A percentile compares a stretch with the other conserved stretches of the same genome.
Conservation (phyloP, 2,888 invertebrate genomes). For the Hirtodrosophila confusa region DNA sequence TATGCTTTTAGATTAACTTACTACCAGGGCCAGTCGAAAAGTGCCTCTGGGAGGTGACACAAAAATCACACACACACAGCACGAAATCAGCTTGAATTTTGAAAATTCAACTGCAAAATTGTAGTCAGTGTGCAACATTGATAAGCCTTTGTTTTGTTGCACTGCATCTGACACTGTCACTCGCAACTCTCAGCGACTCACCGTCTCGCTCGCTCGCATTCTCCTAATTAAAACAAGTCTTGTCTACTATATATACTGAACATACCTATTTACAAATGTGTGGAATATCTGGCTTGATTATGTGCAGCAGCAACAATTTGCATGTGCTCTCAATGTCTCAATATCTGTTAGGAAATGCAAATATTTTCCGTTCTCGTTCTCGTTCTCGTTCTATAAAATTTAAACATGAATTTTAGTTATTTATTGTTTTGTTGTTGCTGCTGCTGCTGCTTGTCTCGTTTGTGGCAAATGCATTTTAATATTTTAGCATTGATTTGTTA, state of each 20-base stretch:
- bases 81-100: slow-evolving; percentile 5
- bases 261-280: no score
- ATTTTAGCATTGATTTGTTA: slow-evolving; percentile 76
- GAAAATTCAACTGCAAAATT: slow-evolving; percentile 30
- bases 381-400: slow-evolving; percentile 48
- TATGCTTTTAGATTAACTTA: slow-evolving; percentile 32
- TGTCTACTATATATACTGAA: slow-evolving; percentile 1
- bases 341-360: slow-evolving; percentile 63
- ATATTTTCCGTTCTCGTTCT: slow-evolving; percentile 44
- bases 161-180: background rate
- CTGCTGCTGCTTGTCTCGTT: slow-evolving; percentile 56
- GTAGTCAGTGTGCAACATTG: slow-evolving; percentile 45
- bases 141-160: slow-evolving; percentile 42
- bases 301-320: slow-evolving; percentile 41
- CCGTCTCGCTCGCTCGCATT: background rate
- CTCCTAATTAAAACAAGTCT: slow-evolving; percentile 39
- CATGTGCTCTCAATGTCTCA: slow-evolving; percentile 59
- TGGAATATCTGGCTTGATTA: slow-evolving; percentile 36
- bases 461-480: slow-evolving; percentile 77
- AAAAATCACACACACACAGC: slow-evolving; percentile 20
- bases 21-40: slow-evolving; percentile 12
- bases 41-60: slow-evolving; percentile 44
- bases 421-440: slow-evolving; percentile 49
- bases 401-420: slow-evolving; percentile 78
- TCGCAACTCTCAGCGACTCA: background rate